Percentiles rank a stretch among this genome's conserved stretches.
phyloP scores from a whole-genome alignment of 2,888 invertebrate genomes.

The Julus scanicus region DNA sequence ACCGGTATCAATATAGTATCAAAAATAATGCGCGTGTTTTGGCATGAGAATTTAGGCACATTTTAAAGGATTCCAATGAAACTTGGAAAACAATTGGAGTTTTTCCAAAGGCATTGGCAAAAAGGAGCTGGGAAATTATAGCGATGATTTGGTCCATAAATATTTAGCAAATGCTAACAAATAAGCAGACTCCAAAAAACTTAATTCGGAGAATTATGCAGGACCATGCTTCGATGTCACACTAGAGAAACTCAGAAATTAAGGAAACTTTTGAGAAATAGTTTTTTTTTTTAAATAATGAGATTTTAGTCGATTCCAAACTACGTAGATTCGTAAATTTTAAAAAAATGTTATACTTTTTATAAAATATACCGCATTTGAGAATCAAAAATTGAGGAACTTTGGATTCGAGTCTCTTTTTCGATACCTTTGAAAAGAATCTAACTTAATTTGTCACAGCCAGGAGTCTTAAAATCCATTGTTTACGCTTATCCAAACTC shows the following conservation, averaged over 20 bases:
- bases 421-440: neutral
- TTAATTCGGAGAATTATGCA: neutral
- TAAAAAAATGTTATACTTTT: neutral
- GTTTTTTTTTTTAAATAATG: neutral
- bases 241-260: neutral
- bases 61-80: neutral
- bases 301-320: conserved; percentile 4
- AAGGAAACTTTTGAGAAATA: neutral
- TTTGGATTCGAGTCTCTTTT: neutral
- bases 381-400: neutral
- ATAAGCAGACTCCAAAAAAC: neutral
- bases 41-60: conserved; percentile 39
- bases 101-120: neutral
- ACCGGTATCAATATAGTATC: conserved; percentile 9
- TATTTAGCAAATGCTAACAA: conserved; percentile 4
- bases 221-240: neutral
- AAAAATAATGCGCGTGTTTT: conserved; percentile 38
- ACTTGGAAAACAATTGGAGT: neutral
- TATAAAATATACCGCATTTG: neutral
- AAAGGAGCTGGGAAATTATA: neutral
- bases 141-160: neutral
- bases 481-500: conserved; percentile 2
- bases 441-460: neutral
- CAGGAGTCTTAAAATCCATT: neutral
- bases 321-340: neutral